Evolutionary conservation across 2,113 vertebrate genomes (phyloP).

Genomic region (Ifrita kowaldi): DNA sequence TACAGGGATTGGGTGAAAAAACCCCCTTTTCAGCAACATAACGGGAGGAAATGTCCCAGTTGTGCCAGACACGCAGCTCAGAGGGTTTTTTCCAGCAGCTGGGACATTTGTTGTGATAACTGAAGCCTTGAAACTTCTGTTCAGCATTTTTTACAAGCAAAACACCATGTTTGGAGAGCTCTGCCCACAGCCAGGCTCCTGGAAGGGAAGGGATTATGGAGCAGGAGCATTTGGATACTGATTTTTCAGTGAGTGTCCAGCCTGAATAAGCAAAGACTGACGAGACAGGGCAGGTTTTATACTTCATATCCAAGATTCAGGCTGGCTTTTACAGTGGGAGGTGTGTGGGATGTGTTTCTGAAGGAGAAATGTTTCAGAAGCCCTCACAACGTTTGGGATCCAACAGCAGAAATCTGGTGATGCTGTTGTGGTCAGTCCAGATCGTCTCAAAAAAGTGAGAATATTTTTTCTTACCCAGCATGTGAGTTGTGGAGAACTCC

Average conservation of each 20-base stretch:
- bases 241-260: slow-evolving; percentile 21
- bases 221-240: not conserved
- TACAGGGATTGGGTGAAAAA: not conserved
- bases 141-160: slow-evolving; percentile 19
- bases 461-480: not conserved
- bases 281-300: not conserved
- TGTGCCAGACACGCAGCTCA: not conserved
- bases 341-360: not conserved
- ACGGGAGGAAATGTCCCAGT: not conserved
- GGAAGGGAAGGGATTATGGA: slow-evolving; percentile 8
- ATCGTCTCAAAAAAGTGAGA: not conserved
- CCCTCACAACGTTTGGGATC: not conserved
- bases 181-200: not conserved
- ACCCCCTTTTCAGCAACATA: not conserved
- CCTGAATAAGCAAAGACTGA: not conserved
- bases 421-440: not conserved
- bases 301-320: not conserved
- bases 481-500: not conserved
- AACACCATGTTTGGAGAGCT: not conserved
- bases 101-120: not conserved
- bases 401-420: not conserved
- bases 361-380: not conserved
- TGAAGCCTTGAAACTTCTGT: not conserved
- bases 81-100: not conserved
- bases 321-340: not conserved